Percentiles rank a stretch among this genome's conserved stretches.
These are phyloP conservation scores for Gallinago paraguaiae DNA, from an alignment of 2,113 vertebrate genomes.

Conservation along the genomic window DNA sequence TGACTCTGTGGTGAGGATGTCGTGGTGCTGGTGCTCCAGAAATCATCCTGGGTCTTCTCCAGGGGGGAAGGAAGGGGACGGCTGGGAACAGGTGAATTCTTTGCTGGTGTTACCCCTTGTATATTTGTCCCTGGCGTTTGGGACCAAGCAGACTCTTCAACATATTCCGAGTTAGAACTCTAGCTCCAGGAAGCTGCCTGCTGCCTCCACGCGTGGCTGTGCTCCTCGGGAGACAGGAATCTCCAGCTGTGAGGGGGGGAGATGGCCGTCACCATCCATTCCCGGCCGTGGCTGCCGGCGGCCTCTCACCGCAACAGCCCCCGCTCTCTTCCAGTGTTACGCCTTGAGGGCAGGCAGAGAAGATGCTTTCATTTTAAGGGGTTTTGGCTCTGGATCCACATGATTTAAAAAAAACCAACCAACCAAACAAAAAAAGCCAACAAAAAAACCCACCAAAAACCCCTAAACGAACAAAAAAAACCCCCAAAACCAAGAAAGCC, in stretches of 20 bases:
- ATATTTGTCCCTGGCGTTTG: not conserved
- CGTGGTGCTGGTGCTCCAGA: not conserved
- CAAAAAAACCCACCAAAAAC: too few species aligned
- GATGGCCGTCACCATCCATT: not conserved
- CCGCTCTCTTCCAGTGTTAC: not conserved
- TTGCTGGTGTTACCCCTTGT: not conserved
- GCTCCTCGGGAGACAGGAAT: not conserved
- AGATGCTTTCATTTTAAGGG: not conserved
- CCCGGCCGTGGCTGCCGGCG: not conserved
- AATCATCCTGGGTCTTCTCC: not conserved
- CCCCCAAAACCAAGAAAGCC: not conserved
- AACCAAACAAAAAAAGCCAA: not conserved
- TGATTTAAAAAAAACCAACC: not conserved
- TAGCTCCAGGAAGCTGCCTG: not conserved
- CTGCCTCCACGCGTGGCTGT: not conserved
- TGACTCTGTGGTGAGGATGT: not conserved
- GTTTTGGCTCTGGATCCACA: not conserved
- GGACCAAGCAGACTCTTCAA: not conserved
- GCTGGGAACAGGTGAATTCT: not conserved
- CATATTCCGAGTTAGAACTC: not conserved
- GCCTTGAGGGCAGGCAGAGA: not conserved
- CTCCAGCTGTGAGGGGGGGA: not conserved
- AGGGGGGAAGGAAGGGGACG: not conserved
- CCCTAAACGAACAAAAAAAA: too few species aligned
- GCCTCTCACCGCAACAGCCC: not conserved